Evolutionary conservation across 1,140 invertebrate genomes (phyloP).

Genomic region (Apocrypta bakeri): DNA sequence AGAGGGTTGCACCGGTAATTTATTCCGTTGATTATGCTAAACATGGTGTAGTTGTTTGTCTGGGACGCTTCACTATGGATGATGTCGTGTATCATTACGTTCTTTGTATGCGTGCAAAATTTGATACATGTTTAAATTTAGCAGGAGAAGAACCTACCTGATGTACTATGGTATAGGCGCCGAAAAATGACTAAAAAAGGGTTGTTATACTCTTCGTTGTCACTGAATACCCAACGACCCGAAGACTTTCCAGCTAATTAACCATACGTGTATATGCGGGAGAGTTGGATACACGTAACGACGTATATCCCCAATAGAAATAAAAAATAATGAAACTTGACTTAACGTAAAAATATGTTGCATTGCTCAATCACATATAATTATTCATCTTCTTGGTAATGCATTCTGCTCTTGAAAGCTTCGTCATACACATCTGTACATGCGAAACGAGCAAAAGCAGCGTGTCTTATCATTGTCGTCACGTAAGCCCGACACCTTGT

Average conservation of each 20-base stretch:
- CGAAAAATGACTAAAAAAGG: no score
- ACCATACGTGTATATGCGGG: not conserved
- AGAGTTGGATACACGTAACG: no score
- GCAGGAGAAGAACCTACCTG: no score
- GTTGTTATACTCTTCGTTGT: no score
- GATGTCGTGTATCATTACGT: no score
- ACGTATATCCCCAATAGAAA: no score
- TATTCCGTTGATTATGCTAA: not conserved
- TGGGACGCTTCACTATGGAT: not conserved
- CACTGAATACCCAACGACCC: not conserved
- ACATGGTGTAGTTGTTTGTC: not conserved
- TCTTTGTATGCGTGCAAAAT: no score
- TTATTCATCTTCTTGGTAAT: no score
- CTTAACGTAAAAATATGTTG: no score
- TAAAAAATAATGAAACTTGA: not conserved
- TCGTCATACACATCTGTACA: not conserved
- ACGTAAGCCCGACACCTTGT: conserved; percentile 46
- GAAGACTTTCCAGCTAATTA: not conserved
- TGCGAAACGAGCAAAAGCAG: not conserved
- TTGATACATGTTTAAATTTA: not conserved
- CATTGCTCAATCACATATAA: no score
- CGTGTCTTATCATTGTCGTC: conserved; percentile 31
- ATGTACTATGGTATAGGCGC: no score
- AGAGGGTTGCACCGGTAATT: not conserved
- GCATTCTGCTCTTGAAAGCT: no score